A percentile compares a stretch with the other conserved stretches of the same genome.
These are phyloP conservation scores for Chiloscyllium punctatum DNA, from an alignment of 2,797 vertebrate species.

Conservation along the genomic window DNA sequence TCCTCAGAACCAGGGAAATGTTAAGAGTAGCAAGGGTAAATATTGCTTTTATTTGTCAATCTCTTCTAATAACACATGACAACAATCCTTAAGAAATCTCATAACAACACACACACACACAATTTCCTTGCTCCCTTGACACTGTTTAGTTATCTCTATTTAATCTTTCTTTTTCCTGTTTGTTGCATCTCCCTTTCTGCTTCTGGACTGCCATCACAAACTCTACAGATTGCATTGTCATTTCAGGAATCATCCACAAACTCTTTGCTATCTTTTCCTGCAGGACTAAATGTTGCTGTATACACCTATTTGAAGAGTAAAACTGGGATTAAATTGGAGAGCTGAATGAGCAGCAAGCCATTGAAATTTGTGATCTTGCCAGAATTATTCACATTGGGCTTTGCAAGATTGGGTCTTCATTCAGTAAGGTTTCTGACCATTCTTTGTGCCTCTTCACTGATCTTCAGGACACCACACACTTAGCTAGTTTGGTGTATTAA, in stretches of 20 bases:
- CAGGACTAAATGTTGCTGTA: neutral
- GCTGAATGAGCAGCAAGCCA: neutral
- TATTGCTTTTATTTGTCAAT: neutral
- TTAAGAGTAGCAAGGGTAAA: neutral
- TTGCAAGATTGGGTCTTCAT: neutral
- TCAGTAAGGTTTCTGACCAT: neutral
- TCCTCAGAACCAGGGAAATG: neutral
- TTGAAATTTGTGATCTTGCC: neutral
- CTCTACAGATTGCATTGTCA: neutral
- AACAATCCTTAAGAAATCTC: neutral
- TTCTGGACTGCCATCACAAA: neutral
- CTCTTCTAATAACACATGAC: neutral
- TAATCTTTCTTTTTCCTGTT: neutral
- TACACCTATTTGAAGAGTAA: neutral
- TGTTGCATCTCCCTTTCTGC: neutral
- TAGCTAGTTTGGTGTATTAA: neutral
- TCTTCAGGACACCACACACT: neutral
- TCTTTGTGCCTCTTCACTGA: neutral
- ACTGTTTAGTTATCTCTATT: neutral
- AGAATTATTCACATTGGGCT: neutral
- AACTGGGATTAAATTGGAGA: neutral
- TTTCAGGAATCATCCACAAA: neutral
- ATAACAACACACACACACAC: neutral
- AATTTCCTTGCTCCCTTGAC: neutral
- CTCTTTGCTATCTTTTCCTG: neutral